A percentile compares a stretch with the other conserved stretches of the same genome.
Conservation (phyloP, 2,113 vertebrate genomes). For the Grantiella picta region DNA sequence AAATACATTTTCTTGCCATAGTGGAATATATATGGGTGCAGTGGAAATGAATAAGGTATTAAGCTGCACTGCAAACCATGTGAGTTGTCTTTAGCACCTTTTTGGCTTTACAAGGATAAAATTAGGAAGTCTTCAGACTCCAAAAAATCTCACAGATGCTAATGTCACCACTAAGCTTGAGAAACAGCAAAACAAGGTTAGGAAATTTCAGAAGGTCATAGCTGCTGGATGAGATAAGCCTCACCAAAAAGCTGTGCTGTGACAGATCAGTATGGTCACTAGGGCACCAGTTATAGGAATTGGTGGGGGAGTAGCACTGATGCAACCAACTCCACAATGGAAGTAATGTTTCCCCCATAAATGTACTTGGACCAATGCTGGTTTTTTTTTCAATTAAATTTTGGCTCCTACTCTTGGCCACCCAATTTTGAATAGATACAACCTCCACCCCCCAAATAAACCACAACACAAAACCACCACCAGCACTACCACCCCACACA, state of each 20-base stretch:
- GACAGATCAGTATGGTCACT: neutral
- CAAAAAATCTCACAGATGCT: neutral
- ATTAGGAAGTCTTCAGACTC: neutral
- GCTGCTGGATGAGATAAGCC: neutral
- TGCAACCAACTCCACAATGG: neutral
- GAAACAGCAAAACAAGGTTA: neutral
- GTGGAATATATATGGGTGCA: neutral
- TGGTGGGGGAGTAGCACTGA: accelerated
- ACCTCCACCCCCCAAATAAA: neutral
- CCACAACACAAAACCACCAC: neutral
- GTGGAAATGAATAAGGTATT: neutral
- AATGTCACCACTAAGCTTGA: neutral
- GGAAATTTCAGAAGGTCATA: neutral
- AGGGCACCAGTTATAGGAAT: neutral
- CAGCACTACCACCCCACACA: neutral
- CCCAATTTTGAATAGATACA: neutral
- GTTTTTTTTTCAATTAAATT: neutral
- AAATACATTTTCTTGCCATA: neutral
- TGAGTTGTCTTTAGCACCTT: neutral
- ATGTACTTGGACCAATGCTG: neutral
- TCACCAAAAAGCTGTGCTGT: neutral
- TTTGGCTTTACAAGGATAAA: neutral
- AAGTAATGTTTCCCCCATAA: neutral
- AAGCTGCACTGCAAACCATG: accelerated
- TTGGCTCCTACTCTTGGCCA: neutral